A percentile compares a stretch with the other conserved stretches of the same genome.
These are phyloP conservation scores for Tortricodes alternella DNA, from an alignment of 2,888 invertebrate species.

Conservation along the genomic window DNA sequence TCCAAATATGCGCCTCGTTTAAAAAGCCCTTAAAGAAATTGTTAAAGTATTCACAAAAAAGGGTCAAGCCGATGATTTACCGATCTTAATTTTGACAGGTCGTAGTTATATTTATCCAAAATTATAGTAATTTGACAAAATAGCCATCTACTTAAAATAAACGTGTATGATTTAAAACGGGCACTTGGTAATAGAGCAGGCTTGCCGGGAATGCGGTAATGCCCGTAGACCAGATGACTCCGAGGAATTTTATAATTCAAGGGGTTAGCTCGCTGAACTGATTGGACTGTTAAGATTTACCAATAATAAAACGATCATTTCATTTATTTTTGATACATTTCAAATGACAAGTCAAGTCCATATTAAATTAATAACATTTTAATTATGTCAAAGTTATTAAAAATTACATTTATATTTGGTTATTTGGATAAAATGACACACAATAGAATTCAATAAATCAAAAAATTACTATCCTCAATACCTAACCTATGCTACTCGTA, in stretches of 20 bases:
- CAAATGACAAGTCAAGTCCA: no score
- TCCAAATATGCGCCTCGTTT: conserved; percentile 74
- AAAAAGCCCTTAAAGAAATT: conserved; percentile 80
- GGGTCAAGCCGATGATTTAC: conserved; percentile 76
- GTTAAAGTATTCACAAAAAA: conserved; percentile 73
- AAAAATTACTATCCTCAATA: no score
- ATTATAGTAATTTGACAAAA: conserved; percentile 82
- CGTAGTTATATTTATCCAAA: conserved; percentile 77
- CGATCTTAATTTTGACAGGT: conserved; percentile 79
- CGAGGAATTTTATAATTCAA: conserved; percentile 42
- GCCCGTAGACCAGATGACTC: conserved; percentile 34
- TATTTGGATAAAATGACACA: no score
- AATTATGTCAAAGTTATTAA: no score
- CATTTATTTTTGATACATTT: no score
- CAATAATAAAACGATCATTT: no score
- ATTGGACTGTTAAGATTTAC: conserved; percentile 1
- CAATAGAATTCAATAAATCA: no score
- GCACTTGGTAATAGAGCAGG: conserved; percentile 60
- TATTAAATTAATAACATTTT: no score
- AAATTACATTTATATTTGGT: no score
- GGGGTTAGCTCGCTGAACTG: neutral
- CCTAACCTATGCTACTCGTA: no score
- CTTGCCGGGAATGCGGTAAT: conserved; percentile 60
- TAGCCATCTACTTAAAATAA: conserved; percentile 77
- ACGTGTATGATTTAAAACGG: conserved; percentile 57